These are phyloP conservation scores for Myotis brandtii DNA, from an alignment of 2,113 vertebrate genomes.

Conservation along the genomic window DNA sequence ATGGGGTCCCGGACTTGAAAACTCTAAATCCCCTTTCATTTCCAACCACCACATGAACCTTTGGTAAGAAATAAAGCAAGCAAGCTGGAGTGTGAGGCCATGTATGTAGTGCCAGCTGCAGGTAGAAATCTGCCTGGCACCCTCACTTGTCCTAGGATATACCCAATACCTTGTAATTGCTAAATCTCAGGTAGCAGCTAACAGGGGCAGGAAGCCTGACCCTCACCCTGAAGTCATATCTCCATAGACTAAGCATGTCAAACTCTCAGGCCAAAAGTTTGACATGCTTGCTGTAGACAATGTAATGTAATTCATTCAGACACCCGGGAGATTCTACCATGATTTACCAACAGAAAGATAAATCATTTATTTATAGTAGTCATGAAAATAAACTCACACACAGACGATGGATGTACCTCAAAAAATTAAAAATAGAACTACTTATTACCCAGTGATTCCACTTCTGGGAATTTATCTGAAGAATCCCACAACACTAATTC, in stretches of 20 bases:
- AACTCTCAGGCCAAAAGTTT: background rate
- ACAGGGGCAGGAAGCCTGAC: too few relatives aligned
- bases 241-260: rapidly evolving
- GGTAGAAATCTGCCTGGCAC: background rate
- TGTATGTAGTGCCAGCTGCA: background rate
- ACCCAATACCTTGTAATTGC: background rate
- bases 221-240: rapidly evolving
- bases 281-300: too few relatives aligned
- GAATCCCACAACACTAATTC: background rate
- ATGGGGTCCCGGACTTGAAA: background rate
- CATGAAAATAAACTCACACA: background rate
- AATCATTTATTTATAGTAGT: background rate
- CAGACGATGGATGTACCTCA: background rate
- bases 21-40: background rate
- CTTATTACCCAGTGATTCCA: background rate
- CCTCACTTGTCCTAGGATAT: background rate
- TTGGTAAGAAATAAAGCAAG: background rate
- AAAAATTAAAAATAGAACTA: background rate
- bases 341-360: background rate
- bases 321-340: too few relatives aligned
- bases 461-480: background rate
- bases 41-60: background rate
- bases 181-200: background rate
- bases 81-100: background rate
- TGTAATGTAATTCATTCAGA: background rate